Conservation (phyloP, 2,888 invertebrate species). For the Tolmerus cingulatus region DNA sequence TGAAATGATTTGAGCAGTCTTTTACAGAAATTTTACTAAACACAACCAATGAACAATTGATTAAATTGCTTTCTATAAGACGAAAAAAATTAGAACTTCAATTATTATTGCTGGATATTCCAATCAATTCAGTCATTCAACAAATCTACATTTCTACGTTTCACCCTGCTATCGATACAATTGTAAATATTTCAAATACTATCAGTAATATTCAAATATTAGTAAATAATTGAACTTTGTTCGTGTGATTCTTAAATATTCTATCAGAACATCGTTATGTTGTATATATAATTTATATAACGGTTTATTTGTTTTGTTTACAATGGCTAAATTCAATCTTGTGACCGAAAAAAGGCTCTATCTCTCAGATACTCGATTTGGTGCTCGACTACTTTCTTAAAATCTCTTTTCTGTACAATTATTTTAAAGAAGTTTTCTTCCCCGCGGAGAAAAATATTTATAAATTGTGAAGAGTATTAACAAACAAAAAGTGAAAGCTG, state of each 20-base stretch:
- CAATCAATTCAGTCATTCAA: neutral
- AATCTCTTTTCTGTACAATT: neutral
- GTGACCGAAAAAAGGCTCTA: neutral
- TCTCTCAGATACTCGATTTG: slow-evolving; percentile 26
- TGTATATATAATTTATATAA: neutral
- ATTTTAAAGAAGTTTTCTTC: neutral
- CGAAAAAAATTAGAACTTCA: neutral
- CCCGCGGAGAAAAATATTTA: neutral
- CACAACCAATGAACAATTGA: slow-evolving; percentile 1
- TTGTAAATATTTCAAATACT: slow-evolving; percentile 4
- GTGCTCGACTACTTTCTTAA: neutral
- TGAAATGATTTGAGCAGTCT: slow-evolving; percentile 15
- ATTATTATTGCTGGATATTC: neutral
- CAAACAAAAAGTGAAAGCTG: neutral
- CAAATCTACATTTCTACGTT: neutral
- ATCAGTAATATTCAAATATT: neutral
- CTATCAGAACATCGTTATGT: neutral
- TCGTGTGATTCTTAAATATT: neutral
- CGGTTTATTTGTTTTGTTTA: neutral
- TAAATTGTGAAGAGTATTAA: neutral
- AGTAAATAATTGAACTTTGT: slow-evolving; percentile 21
- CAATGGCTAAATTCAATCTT: neutral
- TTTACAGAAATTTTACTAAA: slow-evolving; percentile 1
- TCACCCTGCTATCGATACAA: neutral
- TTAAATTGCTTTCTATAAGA: neutral